Conservation (phyloP, 2,888 invertebrate genomes). For the Vannuccia rotundouncinata region DNA sequence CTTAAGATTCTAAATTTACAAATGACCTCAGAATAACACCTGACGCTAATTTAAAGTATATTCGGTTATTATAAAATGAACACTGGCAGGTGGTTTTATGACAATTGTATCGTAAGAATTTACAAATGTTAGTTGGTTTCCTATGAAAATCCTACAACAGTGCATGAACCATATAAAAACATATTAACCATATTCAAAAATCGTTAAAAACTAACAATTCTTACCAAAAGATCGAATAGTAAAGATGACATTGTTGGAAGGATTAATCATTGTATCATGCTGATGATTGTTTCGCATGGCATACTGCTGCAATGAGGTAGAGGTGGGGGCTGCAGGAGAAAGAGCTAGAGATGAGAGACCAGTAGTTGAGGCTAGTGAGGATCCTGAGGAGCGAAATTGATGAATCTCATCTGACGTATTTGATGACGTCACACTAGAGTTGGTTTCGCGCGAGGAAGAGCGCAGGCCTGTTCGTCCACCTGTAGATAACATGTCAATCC, state of each 20-base stretch:
- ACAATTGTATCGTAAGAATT: no score
- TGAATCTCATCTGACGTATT: background rate
- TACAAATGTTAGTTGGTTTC: no score
- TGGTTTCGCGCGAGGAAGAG: background rate
- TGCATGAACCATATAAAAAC: no score
- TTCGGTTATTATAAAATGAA: no score
- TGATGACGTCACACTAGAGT: slow-evolving; percentile 20
- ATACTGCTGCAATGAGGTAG: background rate
- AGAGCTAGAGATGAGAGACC: background rate
- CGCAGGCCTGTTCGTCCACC: background rate
- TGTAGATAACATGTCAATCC: background rate
- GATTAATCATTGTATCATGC: background rate
- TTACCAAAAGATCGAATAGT: slow-evolving; percentile 1
- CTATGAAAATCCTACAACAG: no score
- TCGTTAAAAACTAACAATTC: no score
- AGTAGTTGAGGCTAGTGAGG: background rate
- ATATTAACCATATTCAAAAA: no score
- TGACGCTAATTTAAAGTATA: no score
- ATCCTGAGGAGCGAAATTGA: background rate
- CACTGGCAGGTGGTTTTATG: no score
- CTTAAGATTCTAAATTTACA: no score
- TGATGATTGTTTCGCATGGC: background rate
- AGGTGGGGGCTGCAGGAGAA: background rate
- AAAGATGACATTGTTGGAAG: background rate
- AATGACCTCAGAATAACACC: no score